Conservation (phyloP, 2,888 invertebrate genomes). For the Perizoma flavofasciatum region DNA sequence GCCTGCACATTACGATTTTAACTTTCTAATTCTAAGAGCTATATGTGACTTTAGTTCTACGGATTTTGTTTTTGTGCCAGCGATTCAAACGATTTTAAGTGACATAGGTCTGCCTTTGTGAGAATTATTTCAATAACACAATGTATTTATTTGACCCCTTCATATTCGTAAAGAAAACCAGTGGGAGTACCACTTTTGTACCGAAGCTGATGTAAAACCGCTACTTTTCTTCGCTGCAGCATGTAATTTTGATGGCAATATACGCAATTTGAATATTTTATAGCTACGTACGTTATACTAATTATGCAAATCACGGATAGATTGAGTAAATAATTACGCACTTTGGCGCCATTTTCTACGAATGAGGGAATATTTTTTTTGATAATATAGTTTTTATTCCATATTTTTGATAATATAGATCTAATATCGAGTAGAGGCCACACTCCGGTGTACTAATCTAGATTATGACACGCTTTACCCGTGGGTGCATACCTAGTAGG, state of each 20-base stretch:
- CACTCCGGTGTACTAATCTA: no score
- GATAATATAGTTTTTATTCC: background rate
- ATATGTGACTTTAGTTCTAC: no score
- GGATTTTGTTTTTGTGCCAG: no score
- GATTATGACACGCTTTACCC: no score
- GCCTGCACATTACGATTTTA: no score
- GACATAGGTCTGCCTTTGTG: background rate
- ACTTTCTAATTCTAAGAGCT: no score
- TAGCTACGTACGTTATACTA: conserved; percentile 25
- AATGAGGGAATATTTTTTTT: conserved; percentile 10
- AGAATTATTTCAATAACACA: conserved; percentile 51
- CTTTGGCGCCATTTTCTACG: conserved; percentile 10
- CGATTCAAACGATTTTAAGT: conserved; percentile 1
- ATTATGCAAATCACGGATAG: conserved; percentile 32
- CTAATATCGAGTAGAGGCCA: no score
- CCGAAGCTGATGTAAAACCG: conserved; percentile 19
- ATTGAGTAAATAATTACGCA: conserved; percentile 6
- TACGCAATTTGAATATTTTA: conserved; percentile 35
- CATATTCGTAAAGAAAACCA: background rate
- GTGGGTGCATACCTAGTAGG: no score
- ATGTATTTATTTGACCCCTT: conserved; percentile 37
- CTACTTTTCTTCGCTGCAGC: conserved; percentile 28
- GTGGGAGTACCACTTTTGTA: background rate
- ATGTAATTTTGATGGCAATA: conserved; percentile 32
- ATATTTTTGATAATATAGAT: no score